Conservation (phyloP, 2,888 invertebrate genomes). For the Torymus tubicola region DNA sequence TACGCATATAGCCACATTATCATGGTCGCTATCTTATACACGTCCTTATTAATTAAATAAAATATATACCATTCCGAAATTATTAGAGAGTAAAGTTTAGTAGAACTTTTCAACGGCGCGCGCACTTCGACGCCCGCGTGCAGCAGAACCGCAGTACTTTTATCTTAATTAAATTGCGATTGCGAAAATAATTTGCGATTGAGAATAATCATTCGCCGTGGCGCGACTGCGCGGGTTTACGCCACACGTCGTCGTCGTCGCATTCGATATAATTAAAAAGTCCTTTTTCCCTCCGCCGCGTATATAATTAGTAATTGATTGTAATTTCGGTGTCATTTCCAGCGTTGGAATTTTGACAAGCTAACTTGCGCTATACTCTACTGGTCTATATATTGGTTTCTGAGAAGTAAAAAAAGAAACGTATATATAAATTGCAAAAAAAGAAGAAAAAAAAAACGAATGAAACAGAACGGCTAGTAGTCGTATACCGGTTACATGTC, state of each 20-base stretch:
- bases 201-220: too few relatives aligned
- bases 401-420: slow-evolving; percentile 28
- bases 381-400: slow-evolving; percentile 36
- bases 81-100: too few relatives aligned
- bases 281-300: not conserved
- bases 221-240: too few relatives aligned
- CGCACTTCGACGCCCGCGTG: too few relatives aligned
- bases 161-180: too few relatives aligned
- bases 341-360: slow-evolving; percentile 49
- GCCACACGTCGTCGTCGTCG: too few relatives aligned
- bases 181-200: too few relatives aligned
- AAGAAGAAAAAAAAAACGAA: slow-evolving; percentile 27
- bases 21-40: not conserved
- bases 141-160: too few relatives aligned
- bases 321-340: slow-evolving; percentile 36
- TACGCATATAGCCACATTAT: too few relatives aligned
- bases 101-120: too few relatives aligned
- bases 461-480: too few relatives aligned
- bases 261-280: slow-evolving; percentile 26
- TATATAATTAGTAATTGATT: slow-evolving; percentile 20
- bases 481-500: slow-evolving; percentile 45
- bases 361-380: slow-evolving; percentile 24
- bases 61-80: too few relatives aligned
- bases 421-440: slow-evolving; percentile 35
- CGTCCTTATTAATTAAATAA: not conserved